Conservation (phyloP, 1,140 invertebrate species). For the Phortica variegata region DNA sequence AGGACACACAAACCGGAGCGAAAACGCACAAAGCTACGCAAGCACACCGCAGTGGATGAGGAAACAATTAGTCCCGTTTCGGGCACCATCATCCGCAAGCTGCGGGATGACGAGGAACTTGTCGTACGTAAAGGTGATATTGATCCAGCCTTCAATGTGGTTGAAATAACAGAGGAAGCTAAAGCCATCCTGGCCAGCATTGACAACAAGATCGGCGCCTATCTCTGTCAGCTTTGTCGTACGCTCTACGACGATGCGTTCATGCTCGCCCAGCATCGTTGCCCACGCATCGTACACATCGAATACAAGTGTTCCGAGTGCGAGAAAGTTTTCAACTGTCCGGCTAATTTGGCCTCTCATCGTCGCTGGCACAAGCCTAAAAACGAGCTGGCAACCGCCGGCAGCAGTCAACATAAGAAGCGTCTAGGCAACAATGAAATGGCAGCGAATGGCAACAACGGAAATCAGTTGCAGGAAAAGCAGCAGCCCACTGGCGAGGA, state of each 20-base stretch:
- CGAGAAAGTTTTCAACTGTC: constrained; percentile 98
- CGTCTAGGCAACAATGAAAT: constrained; percentile 8
- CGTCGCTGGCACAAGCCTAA: constrained; percentile 93
- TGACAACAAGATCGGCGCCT: constrained; percentile 94
- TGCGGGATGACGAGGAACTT: constrained; percentile 77
- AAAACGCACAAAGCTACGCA: constrained; percentile 68
- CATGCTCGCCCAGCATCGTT: constrained; percentile 92
- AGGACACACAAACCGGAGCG: constrained; percentile 55
- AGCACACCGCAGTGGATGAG: constrained; percentile 83
- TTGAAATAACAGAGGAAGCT: constrained; percentile 95
- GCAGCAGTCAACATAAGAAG: constrained; percentile 53
- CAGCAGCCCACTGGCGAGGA: constrained; percentile 31
- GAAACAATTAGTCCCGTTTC: constrained; percentile 97
- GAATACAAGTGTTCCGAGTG: constrained; percentile 98
- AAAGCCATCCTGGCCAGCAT: constrained; percentile 92
- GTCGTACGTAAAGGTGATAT: constrained; percentile 88
- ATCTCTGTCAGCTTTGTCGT: constrained; percentile 91
- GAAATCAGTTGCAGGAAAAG: constrained; percentile 13
- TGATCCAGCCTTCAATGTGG: constrained; percentile 94
- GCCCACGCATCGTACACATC: constrained; percentile 95
- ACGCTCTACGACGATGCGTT: constrained; percentile 94
- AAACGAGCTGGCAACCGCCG: constrained; percentile 28
- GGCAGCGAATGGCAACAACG: no score
- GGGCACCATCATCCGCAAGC: constrained; percentile 87
- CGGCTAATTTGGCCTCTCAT: constrained; percentile 96